Conservation (phyloP, 30 jellyfish, hydroid and myxozoan species). For the Aurelia sp. region DNA sequence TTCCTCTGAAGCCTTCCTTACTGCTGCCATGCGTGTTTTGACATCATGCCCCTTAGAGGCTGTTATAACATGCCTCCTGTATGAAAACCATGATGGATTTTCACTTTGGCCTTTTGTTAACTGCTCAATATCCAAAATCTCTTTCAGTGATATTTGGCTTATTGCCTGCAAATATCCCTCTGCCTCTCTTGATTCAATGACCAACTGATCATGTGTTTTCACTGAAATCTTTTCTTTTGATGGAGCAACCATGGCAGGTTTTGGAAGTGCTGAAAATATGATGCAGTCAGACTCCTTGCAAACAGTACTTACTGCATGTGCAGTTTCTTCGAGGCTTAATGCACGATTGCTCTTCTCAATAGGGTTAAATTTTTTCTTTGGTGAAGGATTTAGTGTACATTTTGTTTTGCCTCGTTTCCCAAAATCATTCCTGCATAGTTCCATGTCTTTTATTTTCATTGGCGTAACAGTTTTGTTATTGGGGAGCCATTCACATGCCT, state of each 20-base stretch:
- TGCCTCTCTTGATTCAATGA: background rate
- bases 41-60: background rate
- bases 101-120: background rate
- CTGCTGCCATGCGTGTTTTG: background rate
- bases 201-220: background rate
- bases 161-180: background rate
- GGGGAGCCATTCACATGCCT: conserved; percentile 50
- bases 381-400: conserved; percentile 7
- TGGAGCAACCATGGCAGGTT: background rate
- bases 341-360: background rate
- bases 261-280: conserved; percentile 42
- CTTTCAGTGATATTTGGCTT: background rate
- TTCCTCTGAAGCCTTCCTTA: background rate
- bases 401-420: conserved; percentile 13
- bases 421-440: conserved; percentile 7
- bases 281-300: conserved; percentile 32
- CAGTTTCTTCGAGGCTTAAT: background rate
- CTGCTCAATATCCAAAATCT: background rate
- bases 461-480: conserved; percentile 21
- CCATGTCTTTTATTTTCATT: conserved; percentile 13
- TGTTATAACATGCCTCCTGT: background rate
- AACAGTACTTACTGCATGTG: background rate
- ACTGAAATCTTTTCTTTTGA: background rate
- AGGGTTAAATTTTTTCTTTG: conserved; percentile 14
- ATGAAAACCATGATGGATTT: background rate